Evolutionary conservation across 2,797 vertebrate species (phyloP).

Genomic region (Periophthalmus magnuspinnatus): DNA sequence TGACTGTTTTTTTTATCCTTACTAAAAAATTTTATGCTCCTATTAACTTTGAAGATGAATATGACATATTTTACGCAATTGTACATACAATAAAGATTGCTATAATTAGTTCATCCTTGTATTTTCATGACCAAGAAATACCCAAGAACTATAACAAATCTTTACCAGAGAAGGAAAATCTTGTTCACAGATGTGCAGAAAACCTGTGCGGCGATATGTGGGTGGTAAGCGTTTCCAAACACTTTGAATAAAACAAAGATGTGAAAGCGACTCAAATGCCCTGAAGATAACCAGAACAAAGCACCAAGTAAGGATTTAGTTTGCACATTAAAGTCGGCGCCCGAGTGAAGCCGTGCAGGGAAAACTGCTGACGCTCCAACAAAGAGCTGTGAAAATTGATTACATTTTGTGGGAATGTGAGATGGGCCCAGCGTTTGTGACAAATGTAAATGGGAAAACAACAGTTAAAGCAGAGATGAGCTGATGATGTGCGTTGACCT

Average conservation of each 20-base stretch:
- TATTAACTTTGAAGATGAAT: background rate
- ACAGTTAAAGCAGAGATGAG: slow-evolving; percentile 38
- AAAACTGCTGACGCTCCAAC: slow-evolving; percentile 12
- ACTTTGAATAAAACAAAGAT: slow-evolving; percentile 17
- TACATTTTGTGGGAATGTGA: slow-evolving; percentile 17
- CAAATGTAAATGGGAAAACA: slow-evolving; percentile 47
- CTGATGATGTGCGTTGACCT: slow-evolving; percentile 60
- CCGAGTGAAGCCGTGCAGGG: background rate
- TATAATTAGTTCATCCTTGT: background rate
- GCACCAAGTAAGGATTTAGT: slow-evolving; percentile 3
- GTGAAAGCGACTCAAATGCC: background rate
- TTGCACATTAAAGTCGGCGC: slow-evolving; percentile 8
- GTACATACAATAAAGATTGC: background rate
- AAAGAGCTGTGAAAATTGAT: slow-evolving; percentile 41
- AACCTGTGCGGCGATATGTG: background rate
- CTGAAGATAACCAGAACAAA: slow-evolving; percentile 12
- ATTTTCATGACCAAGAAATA: background rate
- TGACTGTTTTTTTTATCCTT: too few species aligned
- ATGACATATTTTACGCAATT: background rate
- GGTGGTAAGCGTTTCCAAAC: slow-evolving; percentile 9
- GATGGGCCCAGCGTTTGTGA: slow-evolving; percentile 16
- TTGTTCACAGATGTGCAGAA: background rate
- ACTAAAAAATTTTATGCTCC: background rate
- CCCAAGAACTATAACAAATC: background rate
- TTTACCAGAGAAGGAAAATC: background rate